Conservation (phyloP, 2,888 invertebrate species). For the Mimas tiliae region DNA sequence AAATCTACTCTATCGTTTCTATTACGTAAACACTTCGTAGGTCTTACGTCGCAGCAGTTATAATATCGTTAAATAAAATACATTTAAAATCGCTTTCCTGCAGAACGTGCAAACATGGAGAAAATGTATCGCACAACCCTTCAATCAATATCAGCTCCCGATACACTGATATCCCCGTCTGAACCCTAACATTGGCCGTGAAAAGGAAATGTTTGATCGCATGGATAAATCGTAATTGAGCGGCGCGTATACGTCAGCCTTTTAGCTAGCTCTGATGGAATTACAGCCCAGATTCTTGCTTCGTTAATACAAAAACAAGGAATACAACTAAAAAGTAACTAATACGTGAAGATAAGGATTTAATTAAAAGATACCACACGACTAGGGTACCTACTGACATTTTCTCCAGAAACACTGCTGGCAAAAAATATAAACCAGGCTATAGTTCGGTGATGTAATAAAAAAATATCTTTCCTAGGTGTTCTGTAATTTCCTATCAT, state of each 20-base stretch:
- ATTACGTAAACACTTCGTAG: no score
- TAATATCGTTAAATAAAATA: no score
- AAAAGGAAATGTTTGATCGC: slow-evolving; percentile 38
- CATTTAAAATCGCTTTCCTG: neutral
- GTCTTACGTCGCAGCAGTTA: no score
- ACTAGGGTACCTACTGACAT: no score
- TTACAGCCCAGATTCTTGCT: slow-evolving; percentile 31
- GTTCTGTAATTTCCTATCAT: neutral
- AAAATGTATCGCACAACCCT: neutral
- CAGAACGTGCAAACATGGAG: no score
- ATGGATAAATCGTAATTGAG: slow-evolving; percentile 35
- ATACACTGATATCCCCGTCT: neutral
- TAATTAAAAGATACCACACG: neutral
- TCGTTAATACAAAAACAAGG: neutral
- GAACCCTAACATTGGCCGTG: slow-evolving; percentile 41
- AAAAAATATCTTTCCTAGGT: neutral
- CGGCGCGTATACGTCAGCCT: slow-evolving; percentile 29
- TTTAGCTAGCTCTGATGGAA: slow-evolving; percentile 32
- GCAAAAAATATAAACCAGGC: no score
- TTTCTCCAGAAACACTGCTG: no score
- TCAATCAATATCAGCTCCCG: neutral
- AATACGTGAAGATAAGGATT: neutral
- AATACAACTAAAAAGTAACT: neutral
- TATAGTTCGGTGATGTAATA: no score
- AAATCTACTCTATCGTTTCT: no score